phyloP scores from a whole-genome alignment of 2,797 vertebrate genomes.

The Chloroceryle amazona region DNA sequence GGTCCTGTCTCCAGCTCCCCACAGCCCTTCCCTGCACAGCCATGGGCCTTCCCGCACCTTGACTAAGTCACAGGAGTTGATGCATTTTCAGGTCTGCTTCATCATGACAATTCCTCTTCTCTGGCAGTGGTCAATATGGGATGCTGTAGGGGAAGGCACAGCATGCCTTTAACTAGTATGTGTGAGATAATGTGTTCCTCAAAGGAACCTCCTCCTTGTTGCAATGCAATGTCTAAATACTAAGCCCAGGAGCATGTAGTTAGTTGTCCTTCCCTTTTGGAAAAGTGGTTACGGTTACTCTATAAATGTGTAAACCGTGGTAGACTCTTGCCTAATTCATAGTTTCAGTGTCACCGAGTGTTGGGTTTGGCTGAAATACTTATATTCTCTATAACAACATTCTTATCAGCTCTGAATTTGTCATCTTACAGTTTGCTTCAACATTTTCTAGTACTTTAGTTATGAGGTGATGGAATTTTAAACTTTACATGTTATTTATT shows the following conservation, averaged over 20 bases:
- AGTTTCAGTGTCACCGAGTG: neutral
- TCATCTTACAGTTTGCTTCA: neutral
- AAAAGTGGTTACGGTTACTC: neutral
- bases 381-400: neutral
- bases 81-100: neutral
- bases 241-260: neutral
- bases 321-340: neutral
- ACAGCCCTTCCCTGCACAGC: neutral
- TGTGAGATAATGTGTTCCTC: neutral
- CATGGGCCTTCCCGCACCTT: neutral
- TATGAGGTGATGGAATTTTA: neutral
- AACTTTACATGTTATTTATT: neutral
- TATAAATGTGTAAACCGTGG: neutral
- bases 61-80: neutral
- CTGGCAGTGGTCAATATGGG: neutral
- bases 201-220: neutral
- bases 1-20: accelerated
- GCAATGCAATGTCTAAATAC: neutral
- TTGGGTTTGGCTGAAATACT: neutral
- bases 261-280: neutral
- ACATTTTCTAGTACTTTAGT: neutral
- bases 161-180: neutral
- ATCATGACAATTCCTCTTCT: neutral
- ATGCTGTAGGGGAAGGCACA: neutral
- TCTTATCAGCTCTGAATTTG: neutral